Base-by-base conservation (phyloP, 2,113 vertebrate species). In the Tyto alba region DNA sequence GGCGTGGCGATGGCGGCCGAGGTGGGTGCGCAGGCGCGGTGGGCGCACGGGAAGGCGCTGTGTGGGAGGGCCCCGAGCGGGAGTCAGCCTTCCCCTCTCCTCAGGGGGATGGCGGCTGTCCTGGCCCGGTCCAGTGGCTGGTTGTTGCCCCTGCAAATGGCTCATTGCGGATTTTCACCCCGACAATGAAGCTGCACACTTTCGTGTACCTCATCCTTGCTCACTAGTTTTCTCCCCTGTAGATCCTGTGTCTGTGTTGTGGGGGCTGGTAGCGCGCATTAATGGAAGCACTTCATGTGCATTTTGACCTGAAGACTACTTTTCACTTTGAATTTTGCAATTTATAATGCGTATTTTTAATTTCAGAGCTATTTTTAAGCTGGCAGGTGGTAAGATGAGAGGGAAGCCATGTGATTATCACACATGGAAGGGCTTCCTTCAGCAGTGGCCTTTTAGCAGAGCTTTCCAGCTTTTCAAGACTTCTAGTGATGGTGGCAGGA, bases 251-350 rank as follows among this genome's bases (percentile, higher is more conserved):
- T 11, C 21, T 12, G 5, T 27, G n/a, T 29, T 2, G 1, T 3
- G 4, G 5, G 6, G 7, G 22, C 10, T 34, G 18, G 23, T 15
- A 6, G 25, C 9, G 60, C 2, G 0, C 10, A 2, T 12, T 56
- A 8, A 1, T 11, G 36, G 16, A n/a, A 13, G 64, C 10, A 43
- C 43, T 7, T 40, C 2, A 0, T 1, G 15, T 13, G 13, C 10
- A 2, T 45, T 60, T 26, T 13, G n/a, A 53, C n/a, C 36, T 32
- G 38, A 41, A 48, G 43, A 1, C 2, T 47, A 2, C 8, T 69
- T 53, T 68, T 80, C 16, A 16, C 8, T 16, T 23, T 2, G 11
- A 14, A 2, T 21, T 72, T 80, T 63, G 29, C 2, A 14, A 2
- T 59, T 56, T 87, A 60, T 16, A 41, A 36, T 27, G 12, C 4